These are phyloP conservation scores for Corythucha ciliata DNA, from an alignment of 2,888 invertebrate genomes.

Conservation along the genomic window DNA sequence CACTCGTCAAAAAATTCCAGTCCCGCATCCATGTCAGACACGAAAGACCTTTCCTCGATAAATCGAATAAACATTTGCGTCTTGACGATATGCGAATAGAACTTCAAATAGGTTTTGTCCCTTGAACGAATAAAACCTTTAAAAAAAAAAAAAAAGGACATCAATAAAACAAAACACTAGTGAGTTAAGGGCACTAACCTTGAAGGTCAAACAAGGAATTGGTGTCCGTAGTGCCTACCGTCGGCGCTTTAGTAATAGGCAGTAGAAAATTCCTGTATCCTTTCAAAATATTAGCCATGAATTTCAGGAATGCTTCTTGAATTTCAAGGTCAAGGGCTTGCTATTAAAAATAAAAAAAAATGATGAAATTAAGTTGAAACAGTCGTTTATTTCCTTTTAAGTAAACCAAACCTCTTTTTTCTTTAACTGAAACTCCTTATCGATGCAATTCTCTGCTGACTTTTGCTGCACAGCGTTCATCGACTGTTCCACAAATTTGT, in stretches of 20 bases:
- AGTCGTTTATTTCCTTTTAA: not conserved
- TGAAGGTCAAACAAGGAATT: slow-evolving; percentile 89
- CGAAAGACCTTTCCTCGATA: slow-evolving; percentile 96
- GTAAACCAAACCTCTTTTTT: slow-evolving; percentile 57
- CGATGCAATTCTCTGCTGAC: slow-evolving; percentile 48
- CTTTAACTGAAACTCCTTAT: slow-evolving; percentile 70
- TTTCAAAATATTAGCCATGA: slow-evolving; percentile 84
- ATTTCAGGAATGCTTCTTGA: slow-evolving; percentile 92
- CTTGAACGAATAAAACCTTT: slow-evolving; percentile 70
- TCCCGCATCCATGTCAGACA: slow-evolving; percentile 94
- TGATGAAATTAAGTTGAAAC: slow-evolving; percentile 14
- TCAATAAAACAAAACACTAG: slow-evolving; percentile 4
- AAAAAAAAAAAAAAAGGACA: slow-evolving; percentile 17
- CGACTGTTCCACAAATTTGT: slow-evolving; percentile 41
- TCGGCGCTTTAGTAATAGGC: slow-evolving; percentile 89
- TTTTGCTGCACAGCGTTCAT: slow-evolving; percentile 20
- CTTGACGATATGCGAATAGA: slow-evolving; percentile 78
- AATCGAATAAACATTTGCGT: slow-evolving; percentile 98
- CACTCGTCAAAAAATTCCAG: slow-evolving; percentile 97
- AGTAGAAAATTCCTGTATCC: slow-evolving; percentile 80
- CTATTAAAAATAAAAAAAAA: slow-evolving; percentile 43
- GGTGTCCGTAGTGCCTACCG: slow-evolving; percentile 88
- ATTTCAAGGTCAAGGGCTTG: slow-evolving; percentile 84
- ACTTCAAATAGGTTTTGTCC: slow-evolving; percentile 80
- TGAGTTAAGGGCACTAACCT: slow-evolving; percentile 39